These are phyloP conservation scores for Aspiorhynchus laticeps DNA, from an alignment of 2,113 vertebrate species.

Conservation along the genomic window DNA sequence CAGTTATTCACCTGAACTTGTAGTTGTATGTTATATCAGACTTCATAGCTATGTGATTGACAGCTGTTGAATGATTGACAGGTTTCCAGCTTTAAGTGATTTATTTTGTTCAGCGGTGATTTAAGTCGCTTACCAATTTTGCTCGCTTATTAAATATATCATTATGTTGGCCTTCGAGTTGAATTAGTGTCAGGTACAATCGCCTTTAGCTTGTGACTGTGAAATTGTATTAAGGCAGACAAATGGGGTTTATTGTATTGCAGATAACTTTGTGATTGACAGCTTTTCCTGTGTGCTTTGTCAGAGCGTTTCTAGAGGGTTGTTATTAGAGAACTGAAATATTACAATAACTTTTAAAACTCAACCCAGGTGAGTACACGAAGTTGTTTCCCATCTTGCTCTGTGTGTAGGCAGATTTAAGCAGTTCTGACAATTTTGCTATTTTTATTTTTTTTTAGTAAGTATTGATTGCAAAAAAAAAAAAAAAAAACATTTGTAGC, in stretches of 20 bases:
- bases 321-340: not conserved
- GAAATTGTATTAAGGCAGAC: not conserved
- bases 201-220: not conserved
- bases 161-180: not conserved
- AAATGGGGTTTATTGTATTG: not conserved
- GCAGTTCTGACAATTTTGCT: no score
- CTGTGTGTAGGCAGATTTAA: not conserved
- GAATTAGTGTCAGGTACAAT: not conserved
- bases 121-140: not conserved
- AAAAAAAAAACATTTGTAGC: no score
- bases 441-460: no score
- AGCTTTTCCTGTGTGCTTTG: not conserved
- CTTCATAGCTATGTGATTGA: conserved; percentile 10
- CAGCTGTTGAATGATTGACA: not conserved
- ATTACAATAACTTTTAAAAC: not conserved
- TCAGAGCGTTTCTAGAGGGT: not conserved
- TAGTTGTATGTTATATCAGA: not conserved
- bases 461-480: no score
- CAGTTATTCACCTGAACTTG: not conserved
- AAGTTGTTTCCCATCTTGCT: not conserved
- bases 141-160: not conserved
- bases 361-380: not conserved
- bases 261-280: not conserved
- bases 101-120: not conserved
- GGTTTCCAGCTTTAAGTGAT: not conserved